Base-by-base conservation (phyloP, 2,113 vertebrate species). In the Plestiodon gilberti region DNA sequence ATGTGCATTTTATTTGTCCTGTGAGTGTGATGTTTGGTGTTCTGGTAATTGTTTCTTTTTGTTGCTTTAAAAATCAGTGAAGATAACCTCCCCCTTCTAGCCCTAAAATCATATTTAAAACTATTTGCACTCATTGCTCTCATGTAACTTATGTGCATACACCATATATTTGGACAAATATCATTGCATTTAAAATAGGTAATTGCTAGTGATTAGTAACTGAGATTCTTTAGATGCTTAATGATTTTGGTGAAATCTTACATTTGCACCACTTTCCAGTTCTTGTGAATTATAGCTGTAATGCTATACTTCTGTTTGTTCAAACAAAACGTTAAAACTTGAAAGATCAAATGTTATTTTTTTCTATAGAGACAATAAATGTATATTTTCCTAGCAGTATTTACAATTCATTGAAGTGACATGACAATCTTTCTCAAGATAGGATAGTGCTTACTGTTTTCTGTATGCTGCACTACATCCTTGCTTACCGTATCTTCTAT, bases 1-100 rank as follows among this genome's bases (percentile, higher is more conserved):
- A 78, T 80, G 78, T 64, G 57, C 23, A 73, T 89, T 93, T 75
- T 48, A 64, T 87, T 89, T 83, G n/a, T 74, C 88, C 93, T 91
- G 81, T 82, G 70, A 48, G 67, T 70, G 48, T 33, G 0, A 38
- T 86, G 83, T 89, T 91, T 20, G 87, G 67, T 94, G 90, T 92
- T 94, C 90, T 86, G 70, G 78, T 73, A 84, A 85, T 73, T 89
- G 71, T 5, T 90, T 91, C 20, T 64, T 81, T n/a, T 93, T 6
- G 10, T 83, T 88, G 3, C 20, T 52, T 79, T 62, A 48, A 76
- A 89, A 67, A 28, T 10, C 1, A 82, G 86, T 33, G 8, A 84
- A 64, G 61, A 40, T 10, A 48, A 17, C 55, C 13, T 75, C 75
- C 69, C 79, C 81, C 52, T 1, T 52, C 3, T 70, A 81, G 83